These are phyloP conservation scores for Drepana arcuata DNA, from an alignment of 1,140 invertebrate genomes.

Conservation along the genomic window DNA sequence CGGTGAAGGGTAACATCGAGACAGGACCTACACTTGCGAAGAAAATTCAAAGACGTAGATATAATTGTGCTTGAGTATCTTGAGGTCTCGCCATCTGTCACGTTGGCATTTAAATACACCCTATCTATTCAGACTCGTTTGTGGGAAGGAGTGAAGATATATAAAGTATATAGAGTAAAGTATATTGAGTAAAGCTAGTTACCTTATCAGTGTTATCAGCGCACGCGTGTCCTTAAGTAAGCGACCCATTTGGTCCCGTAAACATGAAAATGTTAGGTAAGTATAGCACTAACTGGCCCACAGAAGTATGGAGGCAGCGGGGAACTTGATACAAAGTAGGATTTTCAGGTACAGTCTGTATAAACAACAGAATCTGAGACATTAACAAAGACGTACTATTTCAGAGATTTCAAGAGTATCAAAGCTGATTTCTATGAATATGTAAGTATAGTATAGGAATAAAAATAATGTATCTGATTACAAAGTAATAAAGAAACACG, in stretches of 20 bases:
- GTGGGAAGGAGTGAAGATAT: not conserved
- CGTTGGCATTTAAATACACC: conserved; percentile 1
- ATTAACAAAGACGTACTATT: too few species aligned
- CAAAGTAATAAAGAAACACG: too few species aligned
- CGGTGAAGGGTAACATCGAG: too few species aligned
- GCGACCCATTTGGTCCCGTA: not conserved
- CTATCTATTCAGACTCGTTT: not conserved
- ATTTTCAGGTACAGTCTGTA: conserved; percentile 52
- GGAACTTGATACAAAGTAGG: conserved; percentile 62
- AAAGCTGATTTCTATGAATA: too few species aligned
- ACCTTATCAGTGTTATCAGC: not conserved
- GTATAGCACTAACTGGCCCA: conserved; percentile 31
- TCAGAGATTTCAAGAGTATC: too few species aligned
- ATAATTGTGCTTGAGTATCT: too few species aligned
- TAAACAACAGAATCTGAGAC: conserved; percentile 6
- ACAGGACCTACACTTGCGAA: too few species aligned
- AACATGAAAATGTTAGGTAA: not conserved
- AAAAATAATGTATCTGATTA: too few species aligned
- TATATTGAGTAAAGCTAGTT: not conserved
- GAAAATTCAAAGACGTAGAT: too few species aligned
- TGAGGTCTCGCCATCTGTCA: too few species aligned
- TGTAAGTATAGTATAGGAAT: too few species aligned
- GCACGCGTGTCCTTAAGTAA: too few species aligned
- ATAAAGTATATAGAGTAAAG: not conserved
- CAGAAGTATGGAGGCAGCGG: conserved; percentile 54